Evolutionary conservation across 1,140 invertebrate genomes (phyloP), one percentile per base, ranked within the genome.

Genomic region (Ericerus pela): DNA sequence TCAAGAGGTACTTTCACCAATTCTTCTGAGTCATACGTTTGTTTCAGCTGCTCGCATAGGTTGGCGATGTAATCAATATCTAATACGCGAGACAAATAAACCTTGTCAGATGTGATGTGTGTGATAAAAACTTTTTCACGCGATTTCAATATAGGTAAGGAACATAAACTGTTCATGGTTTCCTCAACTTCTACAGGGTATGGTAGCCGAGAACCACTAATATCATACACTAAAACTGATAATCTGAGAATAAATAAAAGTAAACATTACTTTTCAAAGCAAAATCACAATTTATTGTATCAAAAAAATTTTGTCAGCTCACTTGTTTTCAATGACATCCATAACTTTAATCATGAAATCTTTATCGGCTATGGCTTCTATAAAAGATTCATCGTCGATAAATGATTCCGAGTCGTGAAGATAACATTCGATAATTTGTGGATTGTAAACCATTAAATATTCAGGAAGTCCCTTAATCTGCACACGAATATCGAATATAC

Each of bases 11-110:
- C 41, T 47, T 47, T 24, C 4, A 24, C 41, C 16, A 24, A 20
- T 10, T 36, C 68, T 14, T 51, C 37, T 62, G 18, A 62, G 60
- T 38, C 57, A 24, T 47, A 47, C 26, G 22, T 68, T 10, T 70
- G 67, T 64, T 84, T 79, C 1, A 86, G 63, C 61, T 76, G 72
- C 0, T 70, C 66, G 62, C 84, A 61, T 61, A 75, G 22, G 26
- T 61, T 54, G 14, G 10, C 26, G 20, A 47, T 3, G 20, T 18
- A 8, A 14, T 20, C 2, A 24, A 24, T 18, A 22, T 47, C 41
- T 18, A 24, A 10, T 8, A 16, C 10, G 2, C 41, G 41, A 10
- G 22, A 24, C 16, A 47, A 24, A 24, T 22, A 47, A 4, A 22
- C 41, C 26, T 20, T 47, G 3, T 24, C 41, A 2, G 16, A 20